phyloP scores from a whole-genome alignment of 2,113 vertebrate genomes.

The Centropus unirufus region DNA sequence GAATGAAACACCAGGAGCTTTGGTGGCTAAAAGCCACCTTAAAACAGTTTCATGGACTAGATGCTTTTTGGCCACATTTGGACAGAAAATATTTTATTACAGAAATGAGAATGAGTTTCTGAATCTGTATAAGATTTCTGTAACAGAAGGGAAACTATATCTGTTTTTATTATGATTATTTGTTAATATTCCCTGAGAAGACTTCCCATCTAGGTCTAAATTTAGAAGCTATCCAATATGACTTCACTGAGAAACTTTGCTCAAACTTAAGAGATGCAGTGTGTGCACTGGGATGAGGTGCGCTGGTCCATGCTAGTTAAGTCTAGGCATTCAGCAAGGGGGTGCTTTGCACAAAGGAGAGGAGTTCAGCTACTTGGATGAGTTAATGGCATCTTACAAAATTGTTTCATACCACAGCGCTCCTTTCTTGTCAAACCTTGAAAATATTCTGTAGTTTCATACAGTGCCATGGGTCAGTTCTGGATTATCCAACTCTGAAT shows the following conservation, averaged over 20 bases:
- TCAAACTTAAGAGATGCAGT: background rate
- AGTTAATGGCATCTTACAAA: background rate
- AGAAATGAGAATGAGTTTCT: background rate
- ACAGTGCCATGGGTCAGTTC: background rate
- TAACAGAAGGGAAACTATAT: background rate
- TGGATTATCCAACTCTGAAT: background rate
- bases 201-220: background rate
- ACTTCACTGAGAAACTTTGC: background rate
- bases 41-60: background rate
- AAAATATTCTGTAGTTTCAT: background rate
- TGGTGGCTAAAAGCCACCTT: conserved; percentile 21
- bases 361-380: background rate
- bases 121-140: background rate
- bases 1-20: conserved; percentile 5
- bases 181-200: background rate
- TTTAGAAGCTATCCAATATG: background rate
- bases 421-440: background rate
- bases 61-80: background rate
- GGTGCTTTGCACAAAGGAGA: background rate
- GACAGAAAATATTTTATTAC: background rate
- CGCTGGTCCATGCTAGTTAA: background rate
- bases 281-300: background rate
- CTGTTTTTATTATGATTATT: background rate
- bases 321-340: background rate
- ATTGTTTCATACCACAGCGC: background rate